phyloP scores from a whole-genome alignment of 1,140 invertebrate genomes.

The Saccostrea cuccullata region DNA sequence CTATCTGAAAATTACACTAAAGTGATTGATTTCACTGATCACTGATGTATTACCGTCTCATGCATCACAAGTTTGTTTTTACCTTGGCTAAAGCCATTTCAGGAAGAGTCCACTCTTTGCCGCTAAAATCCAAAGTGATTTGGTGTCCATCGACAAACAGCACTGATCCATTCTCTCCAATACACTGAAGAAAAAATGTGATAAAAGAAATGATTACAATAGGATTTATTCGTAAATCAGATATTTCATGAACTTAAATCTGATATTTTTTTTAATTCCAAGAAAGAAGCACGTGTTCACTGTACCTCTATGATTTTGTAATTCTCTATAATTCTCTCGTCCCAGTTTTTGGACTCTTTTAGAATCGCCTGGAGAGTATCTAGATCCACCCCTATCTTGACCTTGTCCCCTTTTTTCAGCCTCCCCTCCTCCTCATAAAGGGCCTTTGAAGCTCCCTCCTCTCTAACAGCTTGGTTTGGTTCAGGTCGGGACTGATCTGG shows the following conservation, averaged over 20 bases:
- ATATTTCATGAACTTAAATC: neutral
- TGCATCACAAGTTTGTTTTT: too few relatives aligned
- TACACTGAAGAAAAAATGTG: constrained; percentile 31
- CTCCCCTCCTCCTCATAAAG: constrained; percentile 35
- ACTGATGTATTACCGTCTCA: too few relatives aligned
- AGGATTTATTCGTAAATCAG: neutral
- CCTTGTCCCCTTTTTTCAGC: too few relatives aligned
- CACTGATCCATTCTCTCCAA: constrained; percentile 39
- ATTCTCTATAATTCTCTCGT: constrained; percentile 39
- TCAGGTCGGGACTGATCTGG: neutral
- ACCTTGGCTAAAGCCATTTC: constrained; percentile 47
- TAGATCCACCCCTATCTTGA: too few relatives aligned
- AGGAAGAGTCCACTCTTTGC: constrained; percentile 16
- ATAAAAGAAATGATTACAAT: neutral
- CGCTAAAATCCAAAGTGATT: constrained; percentile 36
- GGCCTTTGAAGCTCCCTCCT: neutral
- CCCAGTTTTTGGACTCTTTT: too few relatives aligned
- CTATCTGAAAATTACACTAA: too few relatives aligned
- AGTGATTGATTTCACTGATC: too few relatives aligned
- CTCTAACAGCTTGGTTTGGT: neutral
- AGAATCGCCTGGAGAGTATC: too few relatives aligned
- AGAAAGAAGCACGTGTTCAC: neutral
- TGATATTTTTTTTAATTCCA: neutral
- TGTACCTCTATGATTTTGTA: constrained; percentile 42
- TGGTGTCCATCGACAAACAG: neutral